phyloP scores from a whole-genome alignment of 2,888 invertebrate genomes.

The Dilophus febrilis region DNA sequence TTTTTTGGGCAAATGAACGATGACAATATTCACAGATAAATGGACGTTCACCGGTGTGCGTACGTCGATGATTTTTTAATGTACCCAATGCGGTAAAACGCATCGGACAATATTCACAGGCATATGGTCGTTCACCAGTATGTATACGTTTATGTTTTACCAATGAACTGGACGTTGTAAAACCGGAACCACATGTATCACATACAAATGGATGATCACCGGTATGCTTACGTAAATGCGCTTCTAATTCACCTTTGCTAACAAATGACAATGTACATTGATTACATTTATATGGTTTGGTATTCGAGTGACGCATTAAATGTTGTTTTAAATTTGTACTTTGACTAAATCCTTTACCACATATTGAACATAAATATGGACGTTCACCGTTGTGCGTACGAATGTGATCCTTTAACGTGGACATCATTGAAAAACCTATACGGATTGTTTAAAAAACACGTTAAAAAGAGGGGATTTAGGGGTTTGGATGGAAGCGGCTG shows the following conservation, averaged over 20 bases:
- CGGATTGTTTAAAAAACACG: too few species aligned
- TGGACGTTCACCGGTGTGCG: conserved; percentile 40
- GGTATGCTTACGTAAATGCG: conserved; percentile 38
- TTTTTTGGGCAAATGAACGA: conserved; percentile 38
- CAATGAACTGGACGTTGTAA: conserved; percentile 40
- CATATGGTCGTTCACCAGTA: conserved; percentile 40
- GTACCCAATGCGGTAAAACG: conserved; percentile 38
- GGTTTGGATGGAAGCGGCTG: too few species aligned
- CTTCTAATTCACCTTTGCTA: conserved; percentile 34
- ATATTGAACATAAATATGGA: conserved; percentile 37
- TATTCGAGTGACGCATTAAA: conserved; percentile 37
- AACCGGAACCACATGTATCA: conserved; percentile 35
- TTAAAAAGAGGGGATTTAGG: too few species aligned
- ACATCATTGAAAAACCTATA: conserved; percentile 34
- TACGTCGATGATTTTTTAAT: conserved; percentile 37
- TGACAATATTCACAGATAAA: conserved; percentile 37
- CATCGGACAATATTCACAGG: conserved; percentile 40
- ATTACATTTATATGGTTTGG: conserved; percentile 27
- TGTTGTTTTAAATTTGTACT: conserved; percentile 42
- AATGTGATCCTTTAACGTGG: conserved; percentile 40
- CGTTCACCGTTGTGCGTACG: conserved; percentile 40
- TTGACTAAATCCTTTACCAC: conserved; percentile 41
- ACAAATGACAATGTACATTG: conserved; percentile 32
- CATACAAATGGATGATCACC: conserved; percentile 43
- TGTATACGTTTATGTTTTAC: conserved; percentile 40